Base-by-base conservation (phyloP, 1,140 invertebrate species). In the Araneus ventricosus region DNA sequence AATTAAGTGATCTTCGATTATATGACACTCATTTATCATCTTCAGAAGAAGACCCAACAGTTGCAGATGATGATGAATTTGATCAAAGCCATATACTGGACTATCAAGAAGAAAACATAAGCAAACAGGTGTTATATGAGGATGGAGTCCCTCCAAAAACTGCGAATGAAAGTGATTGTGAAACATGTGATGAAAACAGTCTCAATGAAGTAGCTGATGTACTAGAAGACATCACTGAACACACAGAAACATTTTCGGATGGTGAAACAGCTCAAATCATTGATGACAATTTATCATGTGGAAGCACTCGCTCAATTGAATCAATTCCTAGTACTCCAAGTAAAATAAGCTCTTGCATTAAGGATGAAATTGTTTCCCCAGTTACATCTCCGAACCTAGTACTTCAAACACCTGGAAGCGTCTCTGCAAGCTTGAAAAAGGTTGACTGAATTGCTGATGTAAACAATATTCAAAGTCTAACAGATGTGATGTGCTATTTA, bases 151-250 rank as follows among this genome's bases (percentile, higher is more conserved):
- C 61, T 34, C 41, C 57, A 30, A 84, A 45, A 67, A 79, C 4
- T 37, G n/a, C 24, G 24, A 37, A 22, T 90, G 87, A 89, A 75
- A 85, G 79, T 87, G 87, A 93, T 24, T 45, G 45, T 89, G 61
- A 88, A 59, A 59, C 34, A n/a, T 84, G 80, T 41, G 93, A 92
- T 88, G 84, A 93, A 75, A 92, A 87, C 41, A 94, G 94, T 61
- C 39, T 94, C 57, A 93, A 93, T 80, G 94, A 93, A 84, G 45
- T 45, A 45, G 90, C 84, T n/a, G 94, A 94, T 82, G 59, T 94
- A 22, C 52, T 94, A 30, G 94, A 94, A 85, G 93, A 94, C 59
- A 94, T 94, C 41, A 94, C 94, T 67, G 94, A 94, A 59, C 80
- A 93, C 24, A 91, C 92, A 37, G 94, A 94, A 59, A 87, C 90